A percentile compares a stretch with the other conserved stretches of the same genome.
Evolutionary conservation across 2,113 vertebrate species (phyloP).

Genomic region (Saguinus imperator): DNA sequence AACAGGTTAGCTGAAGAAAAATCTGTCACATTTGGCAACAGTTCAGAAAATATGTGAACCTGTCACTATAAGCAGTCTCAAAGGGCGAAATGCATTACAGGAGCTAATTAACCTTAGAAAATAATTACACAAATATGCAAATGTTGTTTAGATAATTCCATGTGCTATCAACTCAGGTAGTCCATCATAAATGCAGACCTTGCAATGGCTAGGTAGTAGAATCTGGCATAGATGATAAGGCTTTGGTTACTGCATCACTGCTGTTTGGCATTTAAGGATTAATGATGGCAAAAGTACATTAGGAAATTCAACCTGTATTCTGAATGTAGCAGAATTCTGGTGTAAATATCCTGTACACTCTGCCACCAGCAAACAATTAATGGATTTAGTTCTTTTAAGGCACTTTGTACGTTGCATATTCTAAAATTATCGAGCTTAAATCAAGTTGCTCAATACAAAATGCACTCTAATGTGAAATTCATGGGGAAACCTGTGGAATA

Average conservation of each 20-base stretch:
- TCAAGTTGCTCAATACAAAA: constrained; percentile 31
- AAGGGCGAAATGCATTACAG: constrained; percentile 92
- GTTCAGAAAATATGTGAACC: constrained; percentile 89
- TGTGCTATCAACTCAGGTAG: constrained; percentile 92
- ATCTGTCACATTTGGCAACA: constrained; percentile 87
- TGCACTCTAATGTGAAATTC: constrained; percentile 43
- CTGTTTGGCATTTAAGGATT: constrained; percentile 83
- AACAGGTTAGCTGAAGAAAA: constrained; percentile 88
- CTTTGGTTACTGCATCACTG: constrained; percentile 80
- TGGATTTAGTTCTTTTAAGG: constrained; percentile 37
- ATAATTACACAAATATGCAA: constrained; percentile 99
- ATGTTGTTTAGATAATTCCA: constrained; percentile 97
- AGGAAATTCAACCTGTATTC: constrained; percentile 78
- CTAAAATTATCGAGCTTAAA: constrained; percentile 42
- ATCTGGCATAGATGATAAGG: constrained; percentile 88
- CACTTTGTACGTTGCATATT: constrained; percentile 33
- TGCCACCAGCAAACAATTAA: constrained; percentile 73
- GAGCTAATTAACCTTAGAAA: constrained; percentile 99
- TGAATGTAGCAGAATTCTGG: constrained; percentile 57
- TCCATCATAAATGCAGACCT: constrained; percentile 91
- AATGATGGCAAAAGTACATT: constrained; percentile 81
- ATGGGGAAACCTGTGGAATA: constrained; percentile 13
- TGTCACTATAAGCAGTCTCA: constrained; percentile 95
- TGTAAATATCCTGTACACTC: constrained; percentile 54
- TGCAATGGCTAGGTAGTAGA: constrained; percentile 83